Conservation (phyloP, 2,888 invertebrate genomes). For the Escarpia spicata region DNA sequence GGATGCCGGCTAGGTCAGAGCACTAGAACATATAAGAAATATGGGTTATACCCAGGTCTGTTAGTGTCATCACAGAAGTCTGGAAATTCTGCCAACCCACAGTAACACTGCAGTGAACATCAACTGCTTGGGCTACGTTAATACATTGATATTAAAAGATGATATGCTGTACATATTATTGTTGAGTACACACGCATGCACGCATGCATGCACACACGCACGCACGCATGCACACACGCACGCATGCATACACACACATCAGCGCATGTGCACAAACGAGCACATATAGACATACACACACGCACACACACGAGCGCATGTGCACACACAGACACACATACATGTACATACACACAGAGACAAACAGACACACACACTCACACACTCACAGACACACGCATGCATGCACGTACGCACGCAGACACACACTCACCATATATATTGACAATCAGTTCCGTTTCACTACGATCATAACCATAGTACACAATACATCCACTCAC, state of each 20-base stretch:
- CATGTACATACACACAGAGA: too few species aligned
- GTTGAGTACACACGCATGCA: background rate
- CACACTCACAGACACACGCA: too few species aligned
- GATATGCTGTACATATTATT: too few species aligned
- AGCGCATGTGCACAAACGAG: background rate
- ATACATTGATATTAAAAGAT: too few species aligned
- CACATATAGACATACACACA: background rate
- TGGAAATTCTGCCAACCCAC: too few species aligned
- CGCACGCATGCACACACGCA: background rate
- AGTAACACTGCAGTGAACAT: too few species aligned
- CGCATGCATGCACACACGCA: background rate
- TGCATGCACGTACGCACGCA: too few species aligned
- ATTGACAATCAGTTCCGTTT: background rate
- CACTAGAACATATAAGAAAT: background rate
- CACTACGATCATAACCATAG: background rate
- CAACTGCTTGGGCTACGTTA: too few species aligned
- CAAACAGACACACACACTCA: too few species aligned
- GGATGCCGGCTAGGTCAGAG: conserved; percentile 37
- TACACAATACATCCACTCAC: conserved; percentile 43
- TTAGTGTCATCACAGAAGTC: too few species aligned
- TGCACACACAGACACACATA: background rate
- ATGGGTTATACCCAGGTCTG: too few species aligned
- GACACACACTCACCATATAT: background rate
- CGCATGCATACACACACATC: background rate
- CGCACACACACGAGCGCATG: background rate